A percentile compares a stretch with the other conserved stretches of the same genome.
Evolutionary conservation across 2,113 vertebrate species (phyloP).

Genomic region (Sorex araneus): DNA sequence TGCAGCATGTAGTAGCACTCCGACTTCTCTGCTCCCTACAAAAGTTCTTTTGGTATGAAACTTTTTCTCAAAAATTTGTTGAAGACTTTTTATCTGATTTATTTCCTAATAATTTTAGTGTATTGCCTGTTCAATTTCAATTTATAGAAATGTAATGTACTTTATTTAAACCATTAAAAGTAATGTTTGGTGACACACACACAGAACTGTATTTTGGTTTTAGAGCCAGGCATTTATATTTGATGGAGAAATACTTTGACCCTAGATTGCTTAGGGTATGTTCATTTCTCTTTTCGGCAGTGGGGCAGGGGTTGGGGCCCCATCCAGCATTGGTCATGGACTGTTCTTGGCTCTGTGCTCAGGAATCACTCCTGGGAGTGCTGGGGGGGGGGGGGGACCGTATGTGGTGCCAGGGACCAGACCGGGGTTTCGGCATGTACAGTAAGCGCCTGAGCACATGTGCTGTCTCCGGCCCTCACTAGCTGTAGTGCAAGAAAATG

Average conservation of each 20-base stretch:
- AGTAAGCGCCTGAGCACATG: no score
- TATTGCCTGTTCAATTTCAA: background rate
- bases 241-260: constrained; percentile 32
- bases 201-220: background rate
- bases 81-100: constrained; percentile 24
- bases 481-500: constrained; percentile 17
- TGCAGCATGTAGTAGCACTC: no score
- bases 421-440: no score
- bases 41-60: no score
- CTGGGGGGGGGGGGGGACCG: no score
- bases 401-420: no score
- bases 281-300: constrained; percentile 20
- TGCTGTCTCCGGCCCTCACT: background rate
- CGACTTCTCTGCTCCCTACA: no score
- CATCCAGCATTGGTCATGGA: no score
- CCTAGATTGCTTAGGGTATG: background rate
- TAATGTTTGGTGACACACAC: background rate
- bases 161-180: constrained; percentile 8
- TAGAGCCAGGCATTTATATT: constrained; percentile 9
- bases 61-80: background rate
- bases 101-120: background rate
- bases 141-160: constrained; percentile 2
- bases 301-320: background rate
- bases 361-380: no score
- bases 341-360: no score